Base-by-base conservation (phyloP, 2,113 vertebrate genomes). In the Carassius gibelio region DNA sequence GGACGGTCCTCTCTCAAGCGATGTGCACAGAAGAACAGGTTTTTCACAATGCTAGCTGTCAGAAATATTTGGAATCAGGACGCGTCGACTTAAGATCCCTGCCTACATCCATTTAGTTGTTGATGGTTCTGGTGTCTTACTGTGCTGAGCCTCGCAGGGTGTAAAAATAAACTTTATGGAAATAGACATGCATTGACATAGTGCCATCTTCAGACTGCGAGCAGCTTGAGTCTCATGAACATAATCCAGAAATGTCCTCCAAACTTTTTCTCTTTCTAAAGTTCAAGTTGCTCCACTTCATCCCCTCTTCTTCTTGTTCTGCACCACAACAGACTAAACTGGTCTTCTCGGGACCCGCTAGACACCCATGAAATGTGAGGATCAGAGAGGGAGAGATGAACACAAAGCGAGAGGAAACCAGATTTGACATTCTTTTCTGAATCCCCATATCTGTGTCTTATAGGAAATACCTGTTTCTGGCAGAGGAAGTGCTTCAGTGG, bases 171-270 rank as follows among this genome's bases (percentile, higher is more conserved):
- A 93, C 92, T 92, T 94, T 95, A 97, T 97, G 96, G 95, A 96
- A 97, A 97, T 93, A 92, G 96, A 96, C 93, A 91, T 92, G 94
- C 94, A 93, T 96, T 97, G 96, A 97, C 96, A 94, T 92, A 90
- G 91, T 91, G 96, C 97, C 97, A 97, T 95, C 92, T 95, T 97
- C 95, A 94, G 95, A 96, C 96, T 97, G 96, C 96, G 96, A 97
- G 96, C 97, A 96, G 93, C 94, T 95, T 95, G 94, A 93, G 94
- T 94, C 92, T 94, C 87, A 90, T 93, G 93, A 95, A 95, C 92
- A 90, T 94, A 94, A 95, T 95, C 94, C 93, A 94, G 93, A 94
- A 94, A 94, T 86, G 93, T 93, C 94, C 94, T 95, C 94, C 93
- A 94, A 94, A 94, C 94, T 94, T 92, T 93, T 94, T 90, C 92